Base-by-base conservation (phyloP, 2,888 invertebrate genomes). In the Dasypogon diadema region DNA sequence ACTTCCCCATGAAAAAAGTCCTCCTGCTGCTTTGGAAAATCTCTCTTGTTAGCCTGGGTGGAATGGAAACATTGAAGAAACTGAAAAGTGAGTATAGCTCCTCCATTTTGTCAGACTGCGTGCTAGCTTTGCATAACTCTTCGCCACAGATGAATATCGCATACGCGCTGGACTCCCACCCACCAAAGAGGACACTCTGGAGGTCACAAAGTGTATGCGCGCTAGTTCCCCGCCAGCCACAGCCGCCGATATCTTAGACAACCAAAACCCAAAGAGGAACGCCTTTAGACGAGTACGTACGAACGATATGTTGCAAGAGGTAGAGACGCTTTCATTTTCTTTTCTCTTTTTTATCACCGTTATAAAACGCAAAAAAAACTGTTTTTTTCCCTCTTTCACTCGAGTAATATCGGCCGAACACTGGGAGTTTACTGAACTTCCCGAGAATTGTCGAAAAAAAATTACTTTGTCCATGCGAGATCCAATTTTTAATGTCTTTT, bases 1-100 rank as follows among this genome's bases (percentile, higher is more conserved):
- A 99, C 87, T 99, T 97, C 87, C 99, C 99, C 2, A 98, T 99
- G 92, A 98, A 98, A 85, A 99, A 99, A 87, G 95, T 99, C 8
- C 88, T 99, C 16, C 87, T 99, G 60, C 87, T 99, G 16, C 85
- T 98, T 1, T 99, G 99, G 99, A 99, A 99, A 88, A 90, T 96
- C 8, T 91, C 98, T 76, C 88, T 99, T 70, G 92, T 98, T 1
- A 93, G 95, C 12, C 88, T 99, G 63, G 99, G 99, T 21, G 99
- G 98, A 5, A 95, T 95, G 82, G 91, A 93, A 76, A 92, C 92
- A 75, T 87, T 98, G 26, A 92, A 93, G 82, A 90, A 91, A 79
- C 87, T 93, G 72, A 98, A 98, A 87, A 88, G 87, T 84, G 80
- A 16, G 70, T 18, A 56, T 14, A n/a, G n/a, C n/a, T n/a, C n/a